Evolutionary conservation across 2,797 vertebrate species (phyloP), one percentile per base, ranked within the genome.

Genomic region (Phataginus tricuspis): DNA sequence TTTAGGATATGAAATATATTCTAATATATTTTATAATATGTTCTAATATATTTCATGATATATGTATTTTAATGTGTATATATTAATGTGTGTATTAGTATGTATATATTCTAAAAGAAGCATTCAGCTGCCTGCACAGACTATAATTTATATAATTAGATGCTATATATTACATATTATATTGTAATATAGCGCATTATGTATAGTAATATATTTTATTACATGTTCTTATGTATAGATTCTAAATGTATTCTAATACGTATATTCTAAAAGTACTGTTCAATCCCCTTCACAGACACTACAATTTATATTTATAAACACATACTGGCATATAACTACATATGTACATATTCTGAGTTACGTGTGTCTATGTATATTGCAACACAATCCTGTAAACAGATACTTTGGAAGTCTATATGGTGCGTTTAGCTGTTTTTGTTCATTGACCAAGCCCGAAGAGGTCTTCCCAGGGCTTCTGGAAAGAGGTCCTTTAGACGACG

Each of bases 351-450:
- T 42, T 68, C 21, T 27, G 34, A 55, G 27, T n/a, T 42, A 1
- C 7, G 11, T 12, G 25, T 7, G 5, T 14, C 0, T 19, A 2
- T 9, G 15, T 2, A 21, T n/a, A 0, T 8, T 3, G 34, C n/a
- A 18, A 7, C 25, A 7, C 45, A 18, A 11, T 10, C 4, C 27
- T 3, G 18, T 53, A 34, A 66, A 55, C 29, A 21, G 49, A 8
- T 25, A 13, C 9, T 71, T 51, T 18, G 55, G 55, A 61, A 34
- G 18, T 49, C 18, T 3, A 3, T 6, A 9, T 31, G 29, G 34
- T 12, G 3, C 27, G 6, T 5, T 23, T 15, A 2, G 8, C 3
- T 37, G 9, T 16, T 37, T 37, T 27, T 34, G 82, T 27, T 86
- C 39, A 10, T 59, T 42, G 37, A 14, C 34, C 27, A 6, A 23